Evolutionary conservation across 2,888 invertebrate genomes (phyloP), one percentile per base, ranked within the genome.

Genomic region (Brenthis ino): DNA sequence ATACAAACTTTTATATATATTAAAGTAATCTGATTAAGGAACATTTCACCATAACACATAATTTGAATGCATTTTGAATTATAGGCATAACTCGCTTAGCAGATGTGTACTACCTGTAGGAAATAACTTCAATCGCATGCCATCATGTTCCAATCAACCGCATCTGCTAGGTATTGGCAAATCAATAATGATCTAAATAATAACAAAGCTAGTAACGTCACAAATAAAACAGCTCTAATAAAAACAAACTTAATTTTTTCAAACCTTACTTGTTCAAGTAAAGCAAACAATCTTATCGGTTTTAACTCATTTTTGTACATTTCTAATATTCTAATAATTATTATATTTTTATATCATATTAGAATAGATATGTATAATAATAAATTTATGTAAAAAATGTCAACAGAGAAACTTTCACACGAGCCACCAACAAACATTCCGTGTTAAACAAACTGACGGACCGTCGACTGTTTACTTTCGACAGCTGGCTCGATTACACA

Each of bases 131-230:
- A 16, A 6, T 24, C 12, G 33, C 28, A 33, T 33, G 50, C 60
- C 60, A 50, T 60, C 50, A 33, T 60, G 33, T 60, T 60, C 50
- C 60, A 60, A 60, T 60, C 60, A 60, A 60, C 60, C 60, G 60
- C 60, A 60, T 60, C 60, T 4, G 28, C 28, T 60, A 60, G 48
- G 50, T 33, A 20, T 14, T 33, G 48, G 50, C 60, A n/a, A 50
- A 13, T 50, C 60, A 50, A 50, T 60, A 28, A 50, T 28, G 48
- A 60, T 50, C n/a, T 58, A 28, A 14, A 28, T 2, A 12, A 50
- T 12, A 28, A 28, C 4, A 28, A 28, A 28, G 28, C 4, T 28
- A 4, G 28, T 28, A 28, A 28, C 4, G 28, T 28, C 28, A 4
- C 28, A 28, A 28, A 28, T 28, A 28, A 28, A 28, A 28, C 28